Base-by-base conservation (phyloP, 2,888 invertebrate genomes). In the Glyphotaelius pellucidus region DNA sequence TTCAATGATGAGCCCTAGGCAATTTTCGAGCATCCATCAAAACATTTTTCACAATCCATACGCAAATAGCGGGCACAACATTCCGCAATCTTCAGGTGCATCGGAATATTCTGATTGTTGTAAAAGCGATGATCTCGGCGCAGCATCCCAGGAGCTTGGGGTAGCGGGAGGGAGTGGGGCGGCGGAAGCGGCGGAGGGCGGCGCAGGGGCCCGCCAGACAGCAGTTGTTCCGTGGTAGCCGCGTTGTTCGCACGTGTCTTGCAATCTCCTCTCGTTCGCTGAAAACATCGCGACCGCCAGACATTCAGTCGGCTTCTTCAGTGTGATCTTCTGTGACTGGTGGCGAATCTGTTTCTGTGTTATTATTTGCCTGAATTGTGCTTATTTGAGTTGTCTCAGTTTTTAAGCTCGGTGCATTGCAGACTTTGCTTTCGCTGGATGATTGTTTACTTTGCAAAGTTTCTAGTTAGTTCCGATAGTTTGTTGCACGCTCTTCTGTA, bases 231-330 rank as follows among this genome's bases (percentile, higher is more conserved):
- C 31, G 30, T 80, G 52, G 25, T 30, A 83, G 83, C 67, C 84
- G 83, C 35, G 90, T 14, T 12, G 84, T 19, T 9, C 7, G 32
- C 84, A 35, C 83, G 52, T 31, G 25, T 19, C 31, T 35, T 5
- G 31, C 52, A 1, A 30, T 2, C 30, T 14, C 14, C 89, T 79
- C 31, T 32, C 84, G 52, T 3, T 30, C 35, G 14, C 89, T n/a
- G 83, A 31, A 83, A 90, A 90, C 90, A 90, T 84, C 90, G 90
- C 79, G 42, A 81, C 35, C 89, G 90, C 47, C 52, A 89, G 42
- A 80, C 80, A n/a, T n/a, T 32, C 89, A 32, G 89, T 35, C 86
- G 86, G 35, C 30, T 42, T 32, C 38, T 42, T 38, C 86, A 47
- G 38, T 38, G 86, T 86, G 14, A 86, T n/a, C 31, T 25, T 85